Evolutionary conservation across 2,797 vertebrate species (phyloP).

Genomic region (Hylomyscus alleni): DNA sequence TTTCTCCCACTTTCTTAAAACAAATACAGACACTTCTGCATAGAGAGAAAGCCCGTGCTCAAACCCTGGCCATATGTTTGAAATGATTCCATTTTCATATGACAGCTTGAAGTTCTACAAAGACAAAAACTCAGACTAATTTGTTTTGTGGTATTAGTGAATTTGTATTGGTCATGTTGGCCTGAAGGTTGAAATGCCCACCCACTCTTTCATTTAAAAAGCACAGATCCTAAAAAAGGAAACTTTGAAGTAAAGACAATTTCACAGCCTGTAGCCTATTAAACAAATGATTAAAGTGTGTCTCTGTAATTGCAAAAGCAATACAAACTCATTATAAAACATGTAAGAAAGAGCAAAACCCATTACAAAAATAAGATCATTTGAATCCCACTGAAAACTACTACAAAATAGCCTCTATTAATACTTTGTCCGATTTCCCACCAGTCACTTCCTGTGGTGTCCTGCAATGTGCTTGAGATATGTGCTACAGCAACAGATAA

Average conservation of each 20-base stretch:
- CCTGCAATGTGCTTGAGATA: background rate
- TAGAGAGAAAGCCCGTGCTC: constrained; percentile 43
- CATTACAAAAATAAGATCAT: constrained; percentile 4
- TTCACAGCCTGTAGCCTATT: constrained; percentile 20
- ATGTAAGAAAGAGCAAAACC: constrained; percentile 34
- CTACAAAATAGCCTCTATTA: background rate
- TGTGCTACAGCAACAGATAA: background rate
- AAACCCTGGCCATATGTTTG: constrained; percentile 73
- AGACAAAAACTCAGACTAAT: constrained; percentile 31
- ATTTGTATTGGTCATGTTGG: constrained; percentile 60
- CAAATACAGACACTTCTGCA: constrained; percentile 65
- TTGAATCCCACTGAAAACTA: background rate
- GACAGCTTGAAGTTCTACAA: background rate
- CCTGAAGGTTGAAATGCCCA: constrained; percentile 39
- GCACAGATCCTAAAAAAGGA: background rate
- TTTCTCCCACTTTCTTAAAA: constrained; percentile 59
- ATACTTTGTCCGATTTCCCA: background rate
- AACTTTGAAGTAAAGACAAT: constrained; percentile 43
- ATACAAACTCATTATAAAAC: constrained; percentile 38
- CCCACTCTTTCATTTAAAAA: constrained; percentile 34
- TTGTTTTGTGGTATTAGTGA: constrained; percentile 67
- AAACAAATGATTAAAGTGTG: constrained; percentile 53
- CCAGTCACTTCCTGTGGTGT: background rate
- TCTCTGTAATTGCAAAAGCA: constrained; percentile 61
- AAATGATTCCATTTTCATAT: constrained; percentile 71